A percentile compares a stretch with the other conserved stretches of the same genome.
phyloP scores from a whole-genome alignment of 2,888 invertebrate genomes.

The Parasteatoda lunata region DNA sequence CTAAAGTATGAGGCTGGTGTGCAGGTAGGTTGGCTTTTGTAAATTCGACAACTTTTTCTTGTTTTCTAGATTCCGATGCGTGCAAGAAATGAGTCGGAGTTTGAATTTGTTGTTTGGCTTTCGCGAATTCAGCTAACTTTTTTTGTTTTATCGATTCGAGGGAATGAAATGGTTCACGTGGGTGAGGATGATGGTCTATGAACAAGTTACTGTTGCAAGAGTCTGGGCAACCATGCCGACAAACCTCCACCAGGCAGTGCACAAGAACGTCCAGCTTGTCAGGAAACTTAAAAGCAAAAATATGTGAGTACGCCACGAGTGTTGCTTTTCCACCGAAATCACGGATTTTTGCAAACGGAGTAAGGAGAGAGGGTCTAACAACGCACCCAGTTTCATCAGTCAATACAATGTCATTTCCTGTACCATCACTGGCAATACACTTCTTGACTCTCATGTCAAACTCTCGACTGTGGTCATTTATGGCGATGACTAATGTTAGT shows the following conservation, averaged over 20 bases:
- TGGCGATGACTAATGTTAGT: conserved; percentile 91
- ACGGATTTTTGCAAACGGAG: conserved; percentile 90
- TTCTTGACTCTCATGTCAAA: conserved; percentile 97
- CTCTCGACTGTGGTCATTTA: conserved; percentile 94
- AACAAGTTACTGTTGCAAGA: conserved; percentile 15
- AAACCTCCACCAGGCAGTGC: conserved; percentile 94
- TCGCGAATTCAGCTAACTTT: conserved; percentile 26
- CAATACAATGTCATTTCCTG: conserved; percentile 87
- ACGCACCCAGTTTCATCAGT: conserved; percentile 95
- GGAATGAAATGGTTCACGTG: not conserved
- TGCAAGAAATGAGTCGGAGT: not conserved
- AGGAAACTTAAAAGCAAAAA: conserved; percentile 96
- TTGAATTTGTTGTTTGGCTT: conserved; percentile 1
- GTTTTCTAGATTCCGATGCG: not conserved
- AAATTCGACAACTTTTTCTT: not conserved
- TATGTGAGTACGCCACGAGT: conserved; percentile 90
- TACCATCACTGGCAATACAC: conserved; percentile 91
- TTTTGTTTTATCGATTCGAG: conserved; percentile 49
- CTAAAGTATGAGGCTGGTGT: no score
- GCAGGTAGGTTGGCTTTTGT: not conserved
- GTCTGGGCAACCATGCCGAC: conserved; percentile 88
- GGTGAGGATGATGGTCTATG: conserved; percentile 4
- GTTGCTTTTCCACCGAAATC: conserved; percentile 87
- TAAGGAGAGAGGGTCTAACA: conserved; percentile 93
- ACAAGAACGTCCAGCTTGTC: conserved; percentile 94